Evolutionary conservation across 2,888 invertebrate species (phyloP).

Genomic region (Idaea aversata): DNA sequence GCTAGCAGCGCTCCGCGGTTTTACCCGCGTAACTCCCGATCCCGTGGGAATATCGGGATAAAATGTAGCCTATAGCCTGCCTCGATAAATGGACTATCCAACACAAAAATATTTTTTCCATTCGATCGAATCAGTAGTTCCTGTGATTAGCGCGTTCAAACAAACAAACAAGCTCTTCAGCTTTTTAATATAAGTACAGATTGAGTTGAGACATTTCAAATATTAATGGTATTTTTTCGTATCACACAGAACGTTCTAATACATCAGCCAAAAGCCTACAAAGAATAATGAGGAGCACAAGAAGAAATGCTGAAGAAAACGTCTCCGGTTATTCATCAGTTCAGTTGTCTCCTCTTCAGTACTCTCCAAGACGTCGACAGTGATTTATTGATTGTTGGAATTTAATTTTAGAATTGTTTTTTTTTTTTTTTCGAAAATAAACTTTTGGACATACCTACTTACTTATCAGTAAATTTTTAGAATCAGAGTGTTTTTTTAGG

Average conservation of each 20-base stretch:
- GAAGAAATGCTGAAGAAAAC: conserved; percentile 21
- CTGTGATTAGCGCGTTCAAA: too few relatives aligned
- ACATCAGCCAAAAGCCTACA: not conserved
- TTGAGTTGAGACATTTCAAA: not conserved
- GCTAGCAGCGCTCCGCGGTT: too few relatives aligned
- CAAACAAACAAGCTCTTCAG: too few relatives aligned
- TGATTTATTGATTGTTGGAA: not conserved
- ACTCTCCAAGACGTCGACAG: not conserved
- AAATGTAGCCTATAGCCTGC: too few relatives aligned
- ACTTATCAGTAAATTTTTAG: not conserved
- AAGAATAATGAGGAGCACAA: conserved; percentile 7
- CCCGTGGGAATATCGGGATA: too few relatives aligned
- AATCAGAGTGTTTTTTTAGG: not conserved
- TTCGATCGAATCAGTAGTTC: too few relatives aligned
- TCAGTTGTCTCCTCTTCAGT: not conserved
- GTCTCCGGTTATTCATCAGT: conserved; percentile 11
- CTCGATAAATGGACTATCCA: too few relatives aligned
- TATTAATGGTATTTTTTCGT: not conserved
- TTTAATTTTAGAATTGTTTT: not conserved
- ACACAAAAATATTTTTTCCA: too few relatives aligned
- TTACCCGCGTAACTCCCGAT: too few relatives aligned
- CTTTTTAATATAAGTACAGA: too few relatives aligned
- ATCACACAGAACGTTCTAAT: not conserved
- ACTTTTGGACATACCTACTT: not conserved
- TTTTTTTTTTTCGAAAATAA: not conserved